These are phyloP conservation scores for Odocoileus virginianus DNA, from an alignment of 2,113 vertebrate species.

Conservation along the genomic window DNA sequence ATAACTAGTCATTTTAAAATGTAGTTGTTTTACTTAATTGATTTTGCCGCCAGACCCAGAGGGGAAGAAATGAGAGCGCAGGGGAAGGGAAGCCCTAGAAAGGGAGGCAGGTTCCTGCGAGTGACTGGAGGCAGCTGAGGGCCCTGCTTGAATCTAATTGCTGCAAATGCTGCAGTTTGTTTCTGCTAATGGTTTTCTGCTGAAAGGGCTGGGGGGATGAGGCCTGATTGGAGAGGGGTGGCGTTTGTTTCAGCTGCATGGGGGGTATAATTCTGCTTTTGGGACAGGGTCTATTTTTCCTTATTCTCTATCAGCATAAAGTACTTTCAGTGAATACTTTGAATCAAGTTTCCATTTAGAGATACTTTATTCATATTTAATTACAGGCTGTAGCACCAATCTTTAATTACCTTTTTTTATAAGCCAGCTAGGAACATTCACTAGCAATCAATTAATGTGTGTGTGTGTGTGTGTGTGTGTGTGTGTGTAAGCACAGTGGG, in stretches of 20 bases:
- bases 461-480: background rate
- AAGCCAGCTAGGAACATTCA: conserved; percentile 80
- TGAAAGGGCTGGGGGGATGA: conserved; percentile 35
- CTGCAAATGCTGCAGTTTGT: conserved; percentile 67
- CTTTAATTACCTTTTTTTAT: conserved; percentile 84
- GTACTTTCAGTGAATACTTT: conserved; percentile 72
- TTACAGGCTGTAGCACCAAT: conserved; percentile 78
- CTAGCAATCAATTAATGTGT: conserved; percentile 73
- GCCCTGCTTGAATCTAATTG: conserved; percentile 78
- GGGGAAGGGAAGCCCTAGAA: conserved; percentile 49
- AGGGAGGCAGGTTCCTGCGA: conserved; percentile 64
- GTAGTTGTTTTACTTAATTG: conserved; percentile 84
- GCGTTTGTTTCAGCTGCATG: conserved; percentile 71
- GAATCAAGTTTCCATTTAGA: conserved; percentile 80
- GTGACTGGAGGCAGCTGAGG: conserved; percentile 74
- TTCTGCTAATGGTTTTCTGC: conserved; percentile 69
- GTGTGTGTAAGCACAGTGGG: background rate
- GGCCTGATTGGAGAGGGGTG: conserved; percentile 57
- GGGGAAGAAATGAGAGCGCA: background rate
- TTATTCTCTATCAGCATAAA: conserved; percentile 78
- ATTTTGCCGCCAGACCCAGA: conserved; percentile 74
- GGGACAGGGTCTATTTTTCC: conserved; percentile 73
- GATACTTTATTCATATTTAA: conserved; percentile 85
- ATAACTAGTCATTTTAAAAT: conserved; percentile 80
- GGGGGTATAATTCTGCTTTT: conserved; percentile 74